Base-by-base conservation (phyloP, 92 coral and sea anemone genomes). In the Phenganax marumi region DNA sequence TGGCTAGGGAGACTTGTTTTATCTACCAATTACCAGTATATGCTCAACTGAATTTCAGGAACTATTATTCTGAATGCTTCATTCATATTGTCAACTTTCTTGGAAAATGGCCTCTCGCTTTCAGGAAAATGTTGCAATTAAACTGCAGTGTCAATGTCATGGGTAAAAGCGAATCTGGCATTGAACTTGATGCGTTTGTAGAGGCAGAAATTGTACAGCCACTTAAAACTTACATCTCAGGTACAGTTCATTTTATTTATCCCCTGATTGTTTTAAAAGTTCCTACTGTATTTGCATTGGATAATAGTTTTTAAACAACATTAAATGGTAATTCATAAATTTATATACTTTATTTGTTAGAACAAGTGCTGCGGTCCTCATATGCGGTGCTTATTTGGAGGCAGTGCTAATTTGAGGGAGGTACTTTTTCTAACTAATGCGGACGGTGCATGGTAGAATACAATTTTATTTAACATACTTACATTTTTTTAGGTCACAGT, bases 31-130 rank as follows among this genome's bases (percentile, higher is more conserved):
- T 87, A 48, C 90, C 90, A 0, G 47, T 70, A 7, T 87, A 77
- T 87, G 90, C 88, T 19, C 90, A 87, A 49, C 85, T 87, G 18
- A 65, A 76, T 17, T 84, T 87, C 71, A 72, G 33, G 62, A 84
- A 84, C 47, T 87, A 78, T 53, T 84, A 17, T 33, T 52, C 90
- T 10, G 88, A 84, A 61, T 51, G 65, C 26, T 78, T 79, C 52
- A 49, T 55, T 23, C 88, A 79, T 52, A 75, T 76, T 14, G 76
- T 78, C 47, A 84, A 87, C 64, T 77, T 84, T 10, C 76, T 84
- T 11, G 88, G 80, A 6, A 83, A 84, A 52, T 87, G 88, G 83
- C 90, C 85, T 52, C 50, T 87, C 1, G 81, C 85, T 23, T 76
- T 76, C 49, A 39, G 82, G 0, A 78, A 55, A 46, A 24, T 84